These are phyloP conservation scores for Podarcis lilfordi DNA, from an alignment of 2,797 vertebrate genomes.

Conservation along the genomic window DNA sequence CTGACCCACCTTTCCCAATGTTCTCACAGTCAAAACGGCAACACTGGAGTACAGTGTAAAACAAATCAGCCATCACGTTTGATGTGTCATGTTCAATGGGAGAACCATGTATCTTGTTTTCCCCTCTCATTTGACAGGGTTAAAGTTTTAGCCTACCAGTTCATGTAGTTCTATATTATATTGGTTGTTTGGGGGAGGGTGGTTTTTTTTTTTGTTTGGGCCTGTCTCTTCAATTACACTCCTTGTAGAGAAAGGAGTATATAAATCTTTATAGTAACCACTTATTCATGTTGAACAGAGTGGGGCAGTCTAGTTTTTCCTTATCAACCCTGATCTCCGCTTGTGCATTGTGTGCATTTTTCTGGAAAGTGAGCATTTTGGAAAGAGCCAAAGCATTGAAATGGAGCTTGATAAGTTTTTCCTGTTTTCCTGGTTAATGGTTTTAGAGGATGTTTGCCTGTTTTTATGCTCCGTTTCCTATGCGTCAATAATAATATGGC, in stretches of 20 bases:
- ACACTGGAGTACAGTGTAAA: conserved; percentile 63
- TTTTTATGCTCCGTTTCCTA: neutral
- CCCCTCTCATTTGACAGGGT: conserved; percentile 81
- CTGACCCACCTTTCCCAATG: conserved; percentile 42
- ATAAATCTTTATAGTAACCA: neutral
- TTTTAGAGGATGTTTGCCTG: conserved; percentile 4
- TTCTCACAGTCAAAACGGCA: conserved; percentile 58
- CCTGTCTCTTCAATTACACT: conserved; percentile 9
- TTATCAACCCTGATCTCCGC: neutral
- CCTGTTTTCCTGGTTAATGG: neutral
- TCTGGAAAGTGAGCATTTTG: neutral
- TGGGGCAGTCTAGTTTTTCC: neutral
- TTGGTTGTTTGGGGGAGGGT: neutral
- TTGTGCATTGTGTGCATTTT: neutral
- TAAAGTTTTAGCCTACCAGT: conserved; percentile 79
- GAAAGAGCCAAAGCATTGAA: conserved; percentile 1
- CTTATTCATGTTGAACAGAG: conserved; percentile 38
- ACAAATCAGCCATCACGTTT: conserved; percentile 7
- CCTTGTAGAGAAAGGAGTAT: conserved; percentile 20
- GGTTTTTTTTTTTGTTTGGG: neutral
- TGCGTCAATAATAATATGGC: conserved; percentile 1
- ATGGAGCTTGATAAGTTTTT: neutral
- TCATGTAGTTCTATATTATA: conserved; percentile 17
- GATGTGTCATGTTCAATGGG: conserved; percentile 29
- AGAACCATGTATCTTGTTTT: conserved; percentile 12